A percentile compares a stretch with the other conserved stretches of the same genome.
Conservation (phyloP, 2,888 invertebrate species). For the Hartigia nigra region DNA sequence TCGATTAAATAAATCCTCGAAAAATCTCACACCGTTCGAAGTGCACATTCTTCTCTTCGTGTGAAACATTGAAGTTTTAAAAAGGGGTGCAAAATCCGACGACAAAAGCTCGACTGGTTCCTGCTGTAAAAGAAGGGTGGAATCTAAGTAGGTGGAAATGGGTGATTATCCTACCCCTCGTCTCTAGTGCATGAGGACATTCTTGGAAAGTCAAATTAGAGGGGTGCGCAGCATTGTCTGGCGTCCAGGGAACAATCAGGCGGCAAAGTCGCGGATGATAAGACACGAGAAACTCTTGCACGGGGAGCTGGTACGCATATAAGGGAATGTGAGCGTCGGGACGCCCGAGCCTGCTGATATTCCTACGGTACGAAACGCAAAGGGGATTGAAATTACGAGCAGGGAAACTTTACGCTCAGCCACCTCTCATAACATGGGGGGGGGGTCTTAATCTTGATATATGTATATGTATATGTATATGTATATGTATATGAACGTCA, state of each 20-base stretch:
- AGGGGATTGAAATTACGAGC: neutral
- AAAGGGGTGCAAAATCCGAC: neutral
- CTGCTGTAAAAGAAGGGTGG: neutral
- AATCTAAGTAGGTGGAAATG: neutral
- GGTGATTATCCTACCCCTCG: neutral
- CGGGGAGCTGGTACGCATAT: neutral
- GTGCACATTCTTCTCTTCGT: neutral
- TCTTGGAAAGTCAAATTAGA: neutral
- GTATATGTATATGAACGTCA: neutral
- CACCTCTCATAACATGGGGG: neutral
- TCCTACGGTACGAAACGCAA: neutral
- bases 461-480: too few species aligned
- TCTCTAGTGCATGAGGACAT: neutral
- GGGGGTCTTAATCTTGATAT: neutral
- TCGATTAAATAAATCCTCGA: neutral
- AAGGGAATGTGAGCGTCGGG: neutral
- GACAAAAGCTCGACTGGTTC: neutral
- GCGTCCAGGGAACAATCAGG: constrained; percentile 28
- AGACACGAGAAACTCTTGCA: neutral
- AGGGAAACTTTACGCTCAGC: neutral
- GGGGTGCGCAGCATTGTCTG: constrained; percentile 13
- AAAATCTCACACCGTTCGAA: neutral
- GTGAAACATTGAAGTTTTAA: neutral
- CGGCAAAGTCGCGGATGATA: constrained; percentile 1
- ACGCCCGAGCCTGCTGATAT: neutral